phyloP scores from a whole-genome alignment of 2,888 invertebrate species.

The Lasioglossum leucozonium region DNA sequence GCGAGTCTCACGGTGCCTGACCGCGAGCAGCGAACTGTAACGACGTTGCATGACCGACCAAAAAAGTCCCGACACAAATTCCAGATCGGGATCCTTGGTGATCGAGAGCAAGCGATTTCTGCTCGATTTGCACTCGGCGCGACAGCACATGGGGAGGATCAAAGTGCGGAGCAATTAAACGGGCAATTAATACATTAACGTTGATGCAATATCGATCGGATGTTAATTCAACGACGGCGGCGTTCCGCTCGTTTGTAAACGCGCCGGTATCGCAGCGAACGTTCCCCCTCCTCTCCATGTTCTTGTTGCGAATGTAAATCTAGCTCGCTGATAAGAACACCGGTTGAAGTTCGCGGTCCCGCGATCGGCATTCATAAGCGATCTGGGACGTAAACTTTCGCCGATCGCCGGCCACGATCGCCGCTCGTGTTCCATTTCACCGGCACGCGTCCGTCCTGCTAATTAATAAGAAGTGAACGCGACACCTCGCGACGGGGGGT shows the following conservation, averaged over 20 bases:
- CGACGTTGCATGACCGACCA: not conserved
- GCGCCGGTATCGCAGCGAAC: constrained; percentile 32
- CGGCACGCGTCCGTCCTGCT: constrained; percentile 23
- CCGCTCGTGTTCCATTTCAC: constrained; percentile 24
- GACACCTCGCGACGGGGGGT: constrained; percentile 13
- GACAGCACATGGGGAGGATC: constrained; percentile 26
- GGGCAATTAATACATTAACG: constrained; percentile 60
- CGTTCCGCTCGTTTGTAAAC: constrained; percentile 35
- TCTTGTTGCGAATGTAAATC: constrained; percentile 40
- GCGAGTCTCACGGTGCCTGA: not conserved
- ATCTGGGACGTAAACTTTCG: constrained; percentile 29
- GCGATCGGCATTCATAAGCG: constrained; percentile 19
- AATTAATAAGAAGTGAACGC: constrained; percentile 23
- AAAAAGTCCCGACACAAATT: not conserved
- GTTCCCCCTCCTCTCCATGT: constrained; percentile 24
- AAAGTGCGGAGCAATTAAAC: constrained; percentile 50
- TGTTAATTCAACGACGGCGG: constrained; percentile 44
- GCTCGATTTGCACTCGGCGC: constrained; percentile 1
- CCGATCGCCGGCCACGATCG: constrained; percentile 26
- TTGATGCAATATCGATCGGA: constrained; percentile 48
- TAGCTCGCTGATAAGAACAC: constrained; percentile 30
- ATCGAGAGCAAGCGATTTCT: constrained; percentile 29
- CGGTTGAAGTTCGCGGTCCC: constrained; percentile 7
- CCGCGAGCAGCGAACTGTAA: not conserved
- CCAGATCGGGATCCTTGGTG: not conserved